Evolutionary conservation across 2,113 vertebrate species (phyloP).

Genomic region (Apteryx owenii): DNA sequence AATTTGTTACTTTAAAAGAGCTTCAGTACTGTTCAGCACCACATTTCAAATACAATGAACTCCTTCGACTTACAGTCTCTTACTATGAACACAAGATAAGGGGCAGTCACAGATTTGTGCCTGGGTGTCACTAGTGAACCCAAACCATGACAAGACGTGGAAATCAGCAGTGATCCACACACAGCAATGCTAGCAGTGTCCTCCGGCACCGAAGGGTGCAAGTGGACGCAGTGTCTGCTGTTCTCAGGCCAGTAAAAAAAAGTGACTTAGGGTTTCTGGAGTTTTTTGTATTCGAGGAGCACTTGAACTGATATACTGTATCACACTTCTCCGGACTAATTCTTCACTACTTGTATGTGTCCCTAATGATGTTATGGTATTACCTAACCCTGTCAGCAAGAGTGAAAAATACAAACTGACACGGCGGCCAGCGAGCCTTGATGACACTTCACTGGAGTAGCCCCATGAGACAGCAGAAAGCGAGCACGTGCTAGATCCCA

Average conservation of each 20-base stretch:
- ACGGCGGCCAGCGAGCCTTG: background rate
- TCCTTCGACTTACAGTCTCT: background rate
- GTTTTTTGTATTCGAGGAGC: background rate
- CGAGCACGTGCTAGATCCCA: background rate
- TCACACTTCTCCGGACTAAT: background rate
- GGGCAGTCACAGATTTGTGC: background rate
- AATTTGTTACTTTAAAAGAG: background rate
- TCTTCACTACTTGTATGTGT: fast-evolving
- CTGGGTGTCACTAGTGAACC: background rate
- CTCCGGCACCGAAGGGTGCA: background rate
- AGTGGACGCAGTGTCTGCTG: fast-evolving
- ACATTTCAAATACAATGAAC: background rate
- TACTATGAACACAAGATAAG: background rate
- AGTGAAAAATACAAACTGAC: background rate
- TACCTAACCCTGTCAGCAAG: background rate
- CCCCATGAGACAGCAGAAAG: background rate
- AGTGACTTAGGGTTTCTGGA: background rate
- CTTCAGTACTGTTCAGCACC: background rate
- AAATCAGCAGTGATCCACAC: background rate
- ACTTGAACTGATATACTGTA: background rate
- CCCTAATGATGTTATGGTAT: background rate
- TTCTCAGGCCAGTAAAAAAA: background rate
- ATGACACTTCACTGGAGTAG: background rate
- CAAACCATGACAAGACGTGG: fast-evolving
- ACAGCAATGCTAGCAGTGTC: background rate